Percentiles rank a stretch among this genome's conserved stretches.
Evolutionary conservation across 2,797 vertebrate species (phyloP).

Genomic region (Sciaenops ocellatus): DNA sequence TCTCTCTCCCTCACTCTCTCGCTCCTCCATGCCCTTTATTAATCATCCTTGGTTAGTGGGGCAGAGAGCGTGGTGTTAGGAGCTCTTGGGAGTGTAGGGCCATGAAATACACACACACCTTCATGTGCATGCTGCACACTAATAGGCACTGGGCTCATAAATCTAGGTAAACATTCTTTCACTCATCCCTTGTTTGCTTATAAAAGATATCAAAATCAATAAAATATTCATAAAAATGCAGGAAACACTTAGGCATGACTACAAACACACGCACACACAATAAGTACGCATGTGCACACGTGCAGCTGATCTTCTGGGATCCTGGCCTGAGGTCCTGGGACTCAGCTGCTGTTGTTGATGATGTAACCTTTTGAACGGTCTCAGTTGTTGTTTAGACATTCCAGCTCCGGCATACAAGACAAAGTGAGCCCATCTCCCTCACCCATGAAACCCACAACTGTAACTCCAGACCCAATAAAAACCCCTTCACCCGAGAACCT

Average conservation of each 20-base stretch:
- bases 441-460: slow-evolving; percentile 14
- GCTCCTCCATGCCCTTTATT: slow-evolving; percentile 74
- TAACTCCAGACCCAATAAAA: slow-evolving; percentile 6
- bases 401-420: slow-evolving; percentile 17
- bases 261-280: slow-evolving; percentile 11
- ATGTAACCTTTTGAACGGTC: slow-evolving; percentile 68
- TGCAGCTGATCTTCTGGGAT: slow-evolving; percentile 59
- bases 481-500: neutral
- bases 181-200: slow-evolving; percentile 37
- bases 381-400: slow-evolving; percentile 61
- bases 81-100: slow-evolving; percentile 67
- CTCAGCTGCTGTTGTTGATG: slow-evolving; percentile 68
- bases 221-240: slow-evolving; percentile 26
- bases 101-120: slow-evolving; percentile 53
- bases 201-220: slow-evolving; percentile 23
- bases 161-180: slow-evolving; percentile 24
- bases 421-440: neutral
- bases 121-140: slow-evolving; percentile 31
- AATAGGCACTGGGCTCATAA: slow-evolving; percentile 31
- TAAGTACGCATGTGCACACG: slow-evolving; percentile 27
- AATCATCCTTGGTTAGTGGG: slow-evolving; percentile 84
- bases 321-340: slow-evolving; percentile 53
- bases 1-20: slow-evolving; percentile 33
- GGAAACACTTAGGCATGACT: slow-evolving; percentile 2
- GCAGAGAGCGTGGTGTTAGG: slow-evolving; percentile 74